These are phyloP conservation scores for Neogale vison DNA, from an alignment of 2,113 vertebrate species.

Conservation along the genomic window DNA sequence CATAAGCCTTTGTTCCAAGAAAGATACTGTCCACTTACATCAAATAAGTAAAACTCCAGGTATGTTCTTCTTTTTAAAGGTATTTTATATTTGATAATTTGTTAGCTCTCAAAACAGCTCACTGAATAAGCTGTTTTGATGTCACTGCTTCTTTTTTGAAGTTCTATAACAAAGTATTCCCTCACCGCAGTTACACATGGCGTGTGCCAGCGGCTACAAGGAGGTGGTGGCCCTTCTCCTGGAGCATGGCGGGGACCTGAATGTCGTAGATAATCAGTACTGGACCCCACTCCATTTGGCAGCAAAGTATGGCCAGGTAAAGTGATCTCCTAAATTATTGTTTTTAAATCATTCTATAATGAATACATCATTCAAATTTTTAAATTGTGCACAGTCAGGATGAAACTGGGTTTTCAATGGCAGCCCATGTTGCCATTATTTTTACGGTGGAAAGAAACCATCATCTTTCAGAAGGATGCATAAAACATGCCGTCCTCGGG, in stretches of 20 bases:
- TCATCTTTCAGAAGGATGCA: neutral
- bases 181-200: conserved; percentile 91
- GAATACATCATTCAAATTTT: neutral
- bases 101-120: neutral
- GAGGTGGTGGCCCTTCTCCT: conserved; percentile 90
- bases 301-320: conserved; percentile 97
- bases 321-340: neutral
- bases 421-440: neutral
- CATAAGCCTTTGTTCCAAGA: neutral
- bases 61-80: neutral
- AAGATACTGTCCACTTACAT: neutral
- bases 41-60: rapidly evolving
- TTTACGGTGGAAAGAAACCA: neutral
- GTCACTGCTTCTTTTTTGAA: neutral
- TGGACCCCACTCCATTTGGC: conserved; percentile 97
- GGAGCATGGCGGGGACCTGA: conserved; percentile 89
- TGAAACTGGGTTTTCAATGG: neutral
- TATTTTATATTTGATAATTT: neutral
- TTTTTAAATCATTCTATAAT: neutral
- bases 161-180: neutral
- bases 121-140: no score
- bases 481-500: neutral
- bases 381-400: neutral
- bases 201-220: conserved; percentile 93
- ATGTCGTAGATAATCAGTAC: conserved; percentile 86